These are phyloP conservation scores for Pterophyllum scalare DNA, from an alignment of 2,113 vertebrate species.

Conservation along the genomic window DNA sequence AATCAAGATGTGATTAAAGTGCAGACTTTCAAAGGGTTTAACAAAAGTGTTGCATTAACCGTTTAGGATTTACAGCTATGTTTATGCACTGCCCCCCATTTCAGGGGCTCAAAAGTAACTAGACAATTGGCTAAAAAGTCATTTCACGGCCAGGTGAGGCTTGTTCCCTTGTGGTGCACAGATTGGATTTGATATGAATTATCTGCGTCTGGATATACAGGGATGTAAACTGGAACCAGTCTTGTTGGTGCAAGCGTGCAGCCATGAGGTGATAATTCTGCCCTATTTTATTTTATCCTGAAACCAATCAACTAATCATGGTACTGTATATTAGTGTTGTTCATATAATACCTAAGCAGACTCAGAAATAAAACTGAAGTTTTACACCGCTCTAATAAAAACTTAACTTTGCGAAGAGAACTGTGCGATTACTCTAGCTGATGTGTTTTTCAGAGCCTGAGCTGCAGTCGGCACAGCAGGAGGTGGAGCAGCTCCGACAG, in stretches of 20 bases:
- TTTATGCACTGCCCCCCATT: no score
- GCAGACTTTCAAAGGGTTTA: no score
- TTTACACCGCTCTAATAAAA: neutral
- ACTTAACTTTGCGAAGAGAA: neutral
- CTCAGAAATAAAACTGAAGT: slow-evolving; percentile 4
- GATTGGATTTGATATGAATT: neutral
- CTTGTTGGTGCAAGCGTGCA: neutral
- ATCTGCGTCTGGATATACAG: neutral
- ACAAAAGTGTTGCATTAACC: no score
- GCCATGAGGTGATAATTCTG: neutral
- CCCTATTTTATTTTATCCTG: neutral
- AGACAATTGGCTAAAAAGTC: neutral
- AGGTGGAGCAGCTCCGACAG: slow-evolving; percentile 69
- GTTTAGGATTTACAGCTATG: no score
- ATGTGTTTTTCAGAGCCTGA: slow-evolving; percentile 70
- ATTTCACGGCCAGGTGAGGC: neutral
- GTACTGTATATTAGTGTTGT: neutral
- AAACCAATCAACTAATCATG: neutral
- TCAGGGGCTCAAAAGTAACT: neutral
- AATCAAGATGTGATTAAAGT: no score
- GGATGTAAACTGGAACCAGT: neutral
- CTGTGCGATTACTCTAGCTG: neutral
- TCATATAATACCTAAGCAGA: neutral
- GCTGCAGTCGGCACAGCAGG: slow-evolving; percentile 73
- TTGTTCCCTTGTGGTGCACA: neutral